These are phyloP conservation scores for Lipotes vexillifer DNA, from an alignment of 2,113 vertebrate species.

Conservation along the genomic window DNA sequence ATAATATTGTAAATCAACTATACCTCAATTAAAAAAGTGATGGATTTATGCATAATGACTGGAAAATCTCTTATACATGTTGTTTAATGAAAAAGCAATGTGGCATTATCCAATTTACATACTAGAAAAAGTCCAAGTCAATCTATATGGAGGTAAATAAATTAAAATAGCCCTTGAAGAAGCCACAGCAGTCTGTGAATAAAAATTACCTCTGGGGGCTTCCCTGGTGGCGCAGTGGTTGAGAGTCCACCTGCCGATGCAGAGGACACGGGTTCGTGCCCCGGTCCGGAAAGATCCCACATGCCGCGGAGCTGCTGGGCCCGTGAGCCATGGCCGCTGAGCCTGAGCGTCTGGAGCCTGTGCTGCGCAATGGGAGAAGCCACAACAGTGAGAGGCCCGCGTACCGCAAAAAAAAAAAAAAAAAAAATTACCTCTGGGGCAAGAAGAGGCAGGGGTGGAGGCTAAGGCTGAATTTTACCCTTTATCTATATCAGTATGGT, in stretches of 20 bases:
- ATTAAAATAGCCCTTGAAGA: background rate
- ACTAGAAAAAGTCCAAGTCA: background rate
- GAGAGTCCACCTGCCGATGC: too few relatives aligned
- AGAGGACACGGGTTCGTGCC: too few relatives aligned
- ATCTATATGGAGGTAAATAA: background rate
- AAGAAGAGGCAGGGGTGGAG: background rate
- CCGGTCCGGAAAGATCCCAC: too few relatives aligned
- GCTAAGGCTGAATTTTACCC: background rate
- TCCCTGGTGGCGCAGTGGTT: too few relatives aligned
- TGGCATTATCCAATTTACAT: background rate
- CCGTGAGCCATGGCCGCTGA: too few relatives aligned
- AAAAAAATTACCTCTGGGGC: background rate
- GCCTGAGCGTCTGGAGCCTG: too few relatives aligned
- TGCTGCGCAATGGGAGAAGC: too few relatives aligned
- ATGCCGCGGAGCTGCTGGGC: too few relatives aligned
- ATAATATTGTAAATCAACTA: too few relatives aligned
- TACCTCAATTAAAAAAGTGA: background rate
- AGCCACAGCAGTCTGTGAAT: background rate
- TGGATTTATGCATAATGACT: background rate
- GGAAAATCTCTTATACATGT: background rate
- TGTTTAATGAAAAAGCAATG: background rate
- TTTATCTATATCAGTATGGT: background rate
- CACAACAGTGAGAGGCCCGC: too few relatives aligned
- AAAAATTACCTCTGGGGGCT: background rate
- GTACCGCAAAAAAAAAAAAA: too few relatives aligned